A percentile compares a stretch with the other conserved stretches of the same genome.
These are phyloP conservation scores for Stenoptilia bipunctidactyla DNA, from an alignment of 2,888 invertebrate species.

Conservation along the genomic window DNA sequence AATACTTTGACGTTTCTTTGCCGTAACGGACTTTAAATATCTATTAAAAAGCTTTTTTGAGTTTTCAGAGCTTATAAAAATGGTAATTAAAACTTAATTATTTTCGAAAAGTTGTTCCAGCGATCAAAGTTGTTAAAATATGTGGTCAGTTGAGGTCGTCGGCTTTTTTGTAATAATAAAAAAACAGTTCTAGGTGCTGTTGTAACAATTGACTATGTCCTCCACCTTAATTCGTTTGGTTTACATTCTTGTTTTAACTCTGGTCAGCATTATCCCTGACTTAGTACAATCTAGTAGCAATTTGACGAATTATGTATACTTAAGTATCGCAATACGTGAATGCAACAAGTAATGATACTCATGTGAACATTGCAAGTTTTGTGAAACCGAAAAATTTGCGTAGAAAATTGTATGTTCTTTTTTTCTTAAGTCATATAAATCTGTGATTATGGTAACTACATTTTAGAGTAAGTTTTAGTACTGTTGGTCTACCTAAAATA, in stretches of 20 bases:
- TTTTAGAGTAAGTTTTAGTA: too few relatives aligned
- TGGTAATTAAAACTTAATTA: too few relatives aligned
- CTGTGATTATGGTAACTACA: too few relatives aligned
- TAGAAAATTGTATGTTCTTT: too few relatives aligned
- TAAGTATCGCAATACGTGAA: neutral
- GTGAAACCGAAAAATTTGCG: too few relatives aligned
- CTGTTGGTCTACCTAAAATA: too few relatives aligned
- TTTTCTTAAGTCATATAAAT: too few relatives aligned
- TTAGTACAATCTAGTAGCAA: neutral
- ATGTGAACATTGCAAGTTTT: neutral
- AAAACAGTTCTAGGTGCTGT: slow-evolving; percentile 22
- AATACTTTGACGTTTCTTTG: too few relatives aligned
- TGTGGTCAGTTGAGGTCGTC: slow-evolving; percentile 27
- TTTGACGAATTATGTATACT: neutral
- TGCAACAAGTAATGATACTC: neutral
- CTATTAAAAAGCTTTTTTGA: too few relatives aligned
- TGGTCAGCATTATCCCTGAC: neutral
- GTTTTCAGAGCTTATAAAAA: too few relatives aligned
- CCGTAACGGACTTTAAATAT: too few relatives aligned
- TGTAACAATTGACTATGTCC: slow-evolving; percentile 27
- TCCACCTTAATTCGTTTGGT: slow-evolving; percentile 38
- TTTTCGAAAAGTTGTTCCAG: too few relatives aligned
- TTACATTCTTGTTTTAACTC: neutral
- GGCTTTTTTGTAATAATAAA: slow-evolving; percentile 22
- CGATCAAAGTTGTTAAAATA: slow-evolving; percentile 32